Percentiles rank a stretch among this genome's conserved stretches.
Conservation (phyloP, 1,140 invertebrate species). For the Drosophila ananassae region DNA sequence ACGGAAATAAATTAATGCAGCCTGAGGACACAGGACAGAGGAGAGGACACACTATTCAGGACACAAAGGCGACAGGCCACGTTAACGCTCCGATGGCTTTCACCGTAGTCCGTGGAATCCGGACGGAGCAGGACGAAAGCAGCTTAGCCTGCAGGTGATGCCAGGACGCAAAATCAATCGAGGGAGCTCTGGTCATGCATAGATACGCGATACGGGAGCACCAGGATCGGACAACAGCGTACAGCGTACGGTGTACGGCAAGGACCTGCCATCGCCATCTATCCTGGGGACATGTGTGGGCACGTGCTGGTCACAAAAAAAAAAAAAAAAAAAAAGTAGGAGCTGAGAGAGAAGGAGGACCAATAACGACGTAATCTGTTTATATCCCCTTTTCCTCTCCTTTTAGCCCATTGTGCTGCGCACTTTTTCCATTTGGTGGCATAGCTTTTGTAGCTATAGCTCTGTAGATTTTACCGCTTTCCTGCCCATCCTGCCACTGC, state of each 20-base stretch:
- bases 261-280: slow-evolving; percentile 50
- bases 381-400: slow-evolving; percentile 73
- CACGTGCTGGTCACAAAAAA: slow-evolving; percentile 70
- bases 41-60: slow-evolving; percentile 7
- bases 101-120: slow-evolving; percentile 25
- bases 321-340: background rate
- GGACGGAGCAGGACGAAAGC: slow-evolving; percentile 43
- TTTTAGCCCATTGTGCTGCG: slow-evolving; percentile 73
- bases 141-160: slow-evolving; percentile 80
- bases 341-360: slow-evolving; percentile 51
- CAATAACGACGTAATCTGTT: slow-evolving; percentile 82
- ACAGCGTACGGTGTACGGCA: background rate
- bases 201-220: slow-evolving; percentile 47
- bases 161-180: slow-evolving; percentile 76
- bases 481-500: background rate
- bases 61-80: slow-evolving; percentile 63
- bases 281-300: slow-evolving; percentile 69
- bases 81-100: slow-evolving; percentile 75
- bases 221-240: background rate
- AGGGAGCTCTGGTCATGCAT: slow-evolving; percentile 69
- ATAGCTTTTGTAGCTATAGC: slow-evolving; percentile 8
- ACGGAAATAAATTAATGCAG: slow-evolving; percentile 76
- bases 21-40: slow-evolving; percentile 9
- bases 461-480: slow-evolving; percentile 24
- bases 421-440: slow-evolving; percentile 76